These are phyloP conservation scores for Lutjanus erythropterus DNA, from an alignment of 2,113 vertebrate genomes.

Conservation along the genomic window DNA sequence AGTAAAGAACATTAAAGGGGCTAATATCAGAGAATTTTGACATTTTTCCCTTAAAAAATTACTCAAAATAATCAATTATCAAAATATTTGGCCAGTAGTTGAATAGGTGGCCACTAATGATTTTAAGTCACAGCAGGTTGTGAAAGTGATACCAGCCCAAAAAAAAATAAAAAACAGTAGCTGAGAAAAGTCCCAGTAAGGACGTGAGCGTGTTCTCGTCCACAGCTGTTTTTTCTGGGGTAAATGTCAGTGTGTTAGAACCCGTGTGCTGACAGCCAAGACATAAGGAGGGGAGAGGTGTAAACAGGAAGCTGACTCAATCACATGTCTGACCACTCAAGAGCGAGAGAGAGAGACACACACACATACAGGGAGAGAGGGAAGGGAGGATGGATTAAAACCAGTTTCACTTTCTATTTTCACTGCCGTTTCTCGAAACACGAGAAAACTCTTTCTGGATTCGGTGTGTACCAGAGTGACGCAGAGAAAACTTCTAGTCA, in stretches of 20 bases:
- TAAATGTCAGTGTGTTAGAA: conserved; percentile 52
- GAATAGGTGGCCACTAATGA: too few relatives aligned
- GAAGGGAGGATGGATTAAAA: conserved; percentile 38
- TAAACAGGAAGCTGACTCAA: conserved; percentile 79
- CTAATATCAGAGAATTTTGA: too few relatives aligned
- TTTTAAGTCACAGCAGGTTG: background rate
- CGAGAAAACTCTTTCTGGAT: background rate
- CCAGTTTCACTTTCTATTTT: conserved; percentile 71
- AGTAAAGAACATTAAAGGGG: too few relatives aligned
- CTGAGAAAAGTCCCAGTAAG: conserved; percentile 3
- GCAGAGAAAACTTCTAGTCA: background rate
- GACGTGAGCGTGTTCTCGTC: background rate
- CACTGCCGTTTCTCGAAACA: background rate
- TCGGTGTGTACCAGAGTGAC: background rate
- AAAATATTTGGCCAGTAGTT: too few relatives aligned
- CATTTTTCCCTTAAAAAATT: too few relatives aligned
- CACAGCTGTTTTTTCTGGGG: conserved; percentile 50
- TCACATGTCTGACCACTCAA: conserved; percentile 71
- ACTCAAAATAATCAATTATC: too few relatives aligned
- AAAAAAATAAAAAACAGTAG: too few relatives aligned
- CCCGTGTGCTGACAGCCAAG: conserved; percentile 48
- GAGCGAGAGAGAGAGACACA: background rate
- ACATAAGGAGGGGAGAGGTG: conserved; percentile 59
- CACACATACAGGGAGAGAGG: conserved; percentile 6
- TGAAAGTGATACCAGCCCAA: background rate